Evolutionary conservation across 2,797 vertebrate genomes (phyloP), one percentile per base, ranked within the genome.

Genomic region (Lophotriccus pileatus): DNA sequence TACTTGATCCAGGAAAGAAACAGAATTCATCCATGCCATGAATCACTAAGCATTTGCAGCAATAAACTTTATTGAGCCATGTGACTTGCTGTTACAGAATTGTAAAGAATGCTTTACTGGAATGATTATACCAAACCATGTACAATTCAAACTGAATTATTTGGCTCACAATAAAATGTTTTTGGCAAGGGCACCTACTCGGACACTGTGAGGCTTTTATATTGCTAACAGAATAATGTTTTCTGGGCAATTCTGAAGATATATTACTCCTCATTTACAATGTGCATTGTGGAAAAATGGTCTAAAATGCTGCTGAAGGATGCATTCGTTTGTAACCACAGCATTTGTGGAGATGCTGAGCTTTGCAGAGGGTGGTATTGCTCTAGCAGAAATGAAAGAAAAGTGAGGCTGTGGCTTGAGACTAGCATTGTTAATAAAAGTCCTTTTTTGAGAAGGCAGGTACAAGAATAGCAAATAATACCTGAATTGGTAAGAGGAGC

Each of bases 71-170:
- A 88, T 60, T 84, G 92, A 94, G 83, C 70, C 93, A 91, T 56
- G 92, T 93, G 95, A 96, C 87, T 95, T 91, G 88, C 89, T 91
- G 86, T 94, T 97, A 96, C 64, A 91, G 87, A 96, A 96, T 90
- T 96, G 80, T 95, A 88, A 96, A 96, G 91, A 95, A 91, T 91
- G 69, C 90, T 95, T 97, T 93, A 80, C 86, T 93, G 92, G 92
- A 95, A 95, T 89, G 86, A 90, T 95, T 95, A 93, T 76, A 94
- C 83, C 84, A 95, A 94, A 93, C 68, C 3, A 0, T 93, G 90
- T 93, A 94, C 85, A 69, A 94, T 96, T 93, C 94, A 93, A 87
- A 89, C 78, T 82, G 91, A 88, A 91, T 96, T 96, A 95, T 94
- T 85, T 84, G 83, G 79, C 87, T 95, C 94, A 92, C 87, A 96